A percentile compares a stretch with the other conserved stretches of the same genome.
These are phyloP conservation scores for Drosophila setifemur DNA, from an alignment of 1,140 invertebrate species.

Conservation along the genomic window DNA sequence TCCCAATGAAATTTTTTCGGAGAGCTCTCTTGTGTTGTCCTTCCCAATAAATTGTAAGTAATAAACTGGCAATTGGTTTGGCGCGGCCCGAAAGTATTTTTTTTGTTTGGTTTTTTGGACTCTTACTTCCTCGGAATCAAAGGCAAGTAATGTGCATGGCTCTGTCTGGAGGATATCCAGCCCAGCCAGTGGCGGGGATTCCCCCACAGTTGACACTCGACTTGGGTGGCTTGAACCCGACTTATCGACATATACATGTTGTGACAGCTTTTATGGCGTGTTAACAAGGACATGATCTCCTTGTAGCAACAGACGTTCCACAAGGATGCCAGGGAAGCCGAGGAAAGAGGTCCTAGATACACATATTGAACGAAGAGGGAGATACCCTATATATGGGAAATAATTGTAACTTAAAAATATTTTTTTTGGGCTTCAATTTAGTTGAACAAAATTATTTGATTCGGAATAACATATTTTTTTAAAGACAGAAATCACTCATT, in stretches of 20 bases:
- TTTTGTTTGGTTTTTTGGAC: constrained; percentile 4
- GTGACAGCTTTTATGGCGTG: constrained; percentile 79
- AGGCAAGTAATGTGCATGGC: constrained; percentile 11
- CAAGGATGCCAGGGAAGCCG: neutral
- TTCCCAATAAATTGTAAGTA: constrained; percentile 74
- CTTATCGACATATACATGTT: constrained; percentile 80
- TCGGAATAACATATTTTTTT: too few species aligned
- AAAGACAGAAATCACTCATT: too few species aligned
- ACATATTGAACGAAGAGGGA: neutral
- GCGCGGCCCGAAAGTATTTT: constrained; percentile 56
- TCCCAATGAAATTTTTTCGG: constrained; percentile 20
- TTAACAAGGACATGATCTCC: constrained; percentile 79
- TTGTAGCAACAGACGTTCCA: constrained; percentile 42
- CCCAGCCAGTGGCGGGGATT: too few species aligned
- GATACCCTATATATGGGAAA: neutral
- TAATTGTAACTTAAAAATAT: too few species aligned
- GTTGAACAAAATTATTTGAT: too few species aligned
- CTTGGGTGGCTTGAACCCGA: constrained; percentile 54
- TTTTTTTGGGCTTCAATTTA: too few species aligned
- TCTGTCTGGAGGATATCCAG: too few species aligned
- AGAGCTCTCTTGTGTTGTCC: constrained; percentile 30
- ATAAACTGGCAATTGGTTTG: constrained; percentile 77
- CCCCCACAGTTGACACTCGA: constrained; percentile 58
- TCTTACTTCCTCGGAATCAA: constrained; percentile 57
- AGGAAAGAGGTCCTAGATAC: neutral